Evolutionary conservation across 37 sponge, comb jelly and placozoan genomes (phyloP), one percentile per base, ranked within the genome.

Genomic region (Beroe forskalii): DNA sequence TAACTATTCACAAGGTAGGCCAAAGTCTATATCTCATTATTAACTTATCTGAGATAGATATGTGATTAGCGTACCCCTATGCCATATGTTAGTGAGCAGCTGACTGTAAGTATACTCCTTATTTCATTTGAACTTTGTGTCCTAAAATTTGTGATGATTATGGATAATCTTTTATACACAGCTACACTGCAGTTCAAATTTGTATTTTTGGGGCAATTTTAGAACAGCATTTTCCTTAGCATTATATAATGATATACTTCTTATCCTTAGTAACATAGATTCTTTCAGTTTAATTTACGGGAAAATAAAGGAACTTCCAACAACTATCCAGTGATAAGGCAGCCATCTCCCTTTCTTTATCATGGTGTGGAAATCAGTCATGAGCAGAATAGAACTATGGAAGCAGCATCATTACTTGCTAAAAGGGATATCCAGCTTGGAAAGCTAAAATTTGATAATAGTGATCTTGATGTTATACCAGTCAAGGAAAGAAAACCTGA

Each of bases 41-140:
- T n/a, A n/a, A n/a, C n/a, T n/a, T n/a, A n/a, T n/a, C n/a, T n/a
- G n/a, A n/a, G n/a, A n/a, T n/a, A n/a, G n/a, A n/a, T n/a, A n/a
- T n/a, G n/a, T n/a, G n/a, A n/a, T n/a, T n/a, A n/a, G n/a, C n/a
- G n/a, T n/a, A n/a, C n/a, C n/a, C 75, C 22, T 14, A 80, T 80
- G 86, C 86, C 86, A 44, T 80, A 80, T 80, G 86, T 80, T 23
- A 40, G 38, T 23, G 86, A 80, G 27, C 86, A 80, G 55, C 31
- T 80, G 9, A 80, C 2, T 33, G 72, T 69, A 36, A 14, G 66
- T 48, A 55, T 55, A 55, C 60, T 55, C 17, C 9, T 55, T 9
- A 55, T 55, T 55, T 55, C 60, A 55, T 55, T 55, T n/a, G n/a
- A n/a, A n/a, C n/a, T n/a, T n/a, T n/a, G n/a, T n/a, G n/a, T n/a